A percentile compares a stretch with the other conserved stretches of the same genome.
Evolutionary conservation across 1,140 invertebrate genomes (phyloP).

Genomic region (Sitodiplosis mosellana): DNA sequence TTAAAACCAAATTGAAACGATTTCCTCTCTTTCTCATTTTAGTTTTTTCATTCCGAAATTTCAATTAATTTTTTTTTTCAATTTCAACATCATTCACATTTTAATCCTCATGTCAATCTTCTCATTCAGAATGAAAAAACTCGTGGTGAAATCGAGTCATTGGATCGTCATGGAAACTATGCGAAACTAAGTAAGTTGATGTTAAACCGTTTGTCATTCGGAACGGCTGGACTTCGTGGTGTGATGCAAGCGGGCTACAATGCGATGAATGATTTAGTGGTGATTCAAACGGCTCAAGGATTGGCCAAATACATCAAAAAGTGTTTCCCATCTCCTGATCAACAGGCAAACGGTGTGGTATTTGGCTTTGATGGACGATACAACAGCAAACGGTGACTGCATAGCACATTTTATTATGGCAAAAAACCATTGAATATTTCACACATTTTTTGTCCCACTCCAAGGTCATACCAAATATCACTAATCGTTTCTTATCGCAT

Average conservation of each 20-base stretch:
- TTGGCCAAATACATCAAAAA: conserved; percentile 59
- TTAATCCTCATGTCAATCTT: background rate
- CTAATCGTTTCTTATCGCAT: background rate
- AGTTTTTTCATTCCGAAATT: no score
- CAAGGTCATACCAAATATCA: no score
- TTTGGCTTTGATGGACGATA: conserved; percentile 91
- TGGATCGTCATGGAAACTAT: conserved; percentile 30
- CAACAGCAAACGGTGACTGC: conserved; percentile 76
- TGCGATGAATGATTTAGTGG: conserved; percentile 93
- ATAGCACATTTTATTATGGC: no score
- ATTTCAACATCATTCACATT: background rate
- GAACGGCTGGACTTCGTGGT: conserved; percentile 79
- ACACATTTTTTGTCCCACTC: no score
- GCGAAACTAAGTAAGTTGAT: conserved; percentile 34
- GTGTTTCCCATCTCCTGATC: conserved; percentile 19
- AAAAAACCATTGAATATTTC: no score
- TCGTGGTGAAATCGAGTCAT: conserved; percentile 27
- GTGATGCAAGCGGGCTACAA: conserved; percentile 82
- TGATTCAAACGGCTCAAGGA: conserved; percentile 92
- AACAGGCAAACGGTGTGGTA: conserved; percentile 50
- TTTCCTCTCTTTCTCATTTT: no score
- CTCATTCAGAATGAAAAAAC: conserved; percentile 20
- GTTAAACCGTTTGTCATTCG: conserved; percentile 54
- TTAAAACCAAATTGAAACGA: no score
- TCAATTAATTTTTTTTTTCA: no score